A percentile compares a stretch with the other conserved stretches of the same genome.
These are phyloP conservation scores for Thunnus thynnus DNA, from an alignment of 2,113 vertebrate genomes.

Conservation along the genomic window DNA sequence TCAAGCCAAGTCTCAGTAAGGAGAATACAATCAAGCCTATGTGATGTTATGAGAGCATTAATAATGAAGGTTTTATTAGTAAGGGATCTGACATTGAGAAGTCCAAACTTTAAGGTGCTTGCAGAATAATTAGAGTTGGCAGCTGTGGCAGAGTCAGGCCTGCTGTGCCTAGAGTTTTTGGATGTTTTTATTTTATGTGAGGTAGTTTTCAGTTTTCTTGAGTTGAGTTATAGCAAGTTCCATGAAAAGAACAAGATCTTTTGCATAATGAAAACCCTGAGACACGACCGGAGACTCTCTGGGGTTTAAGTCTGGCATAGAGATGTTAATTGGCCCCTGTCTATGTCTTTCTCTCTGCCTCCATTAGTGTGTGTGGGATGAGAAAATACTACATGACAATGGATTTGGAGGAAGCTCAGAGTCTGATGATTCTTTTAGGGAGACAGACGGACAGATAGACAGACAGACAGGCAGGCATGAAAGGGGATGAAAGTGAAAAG, in stretches of 20 bases:
- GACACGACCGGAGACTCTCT: constrained; percentile 37
- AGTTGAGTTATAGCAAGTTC: constrained; percentile 21
- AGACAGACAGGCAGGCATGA: not conserved
- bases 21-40: too few relatives aligned
- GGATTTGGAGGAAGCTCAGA: constrained; percentile 18
- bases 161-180: too few relatives aligned
- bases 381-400: constrained; percentile 43
- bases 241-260: constrained; percentile 29
- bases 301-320: constrained; percentile 44
- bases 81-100: too few relatives aligned
- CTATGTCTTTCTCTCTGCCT: constrained; percentile 31
- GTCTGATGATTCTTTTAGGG: constrained; percentile 27
- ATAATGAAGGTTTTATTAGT: too few relatives aligned
- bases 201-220: constrained; percentile 26
- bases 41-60: too few relatives aligned
- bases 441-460: constrained; percentile 19
- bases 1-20: too few relatives aligned
- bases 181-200: constrained; percentile 9
- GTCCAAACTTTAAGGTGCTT: too few relatives aligned
- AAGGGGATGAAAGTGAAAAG: constrained; percentile 36
- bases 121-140: too few relatives aligned
- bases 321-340: constrained; percentile 65
- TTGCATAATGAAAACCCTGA: constrained; percentile 35
- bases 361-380: constrained; percentile 42
- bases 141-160: too few relatives aligned